phyloP scores from a whole-genome alignment of 2,797 vertebrate species.

The Pampus argenteus region DNA sequence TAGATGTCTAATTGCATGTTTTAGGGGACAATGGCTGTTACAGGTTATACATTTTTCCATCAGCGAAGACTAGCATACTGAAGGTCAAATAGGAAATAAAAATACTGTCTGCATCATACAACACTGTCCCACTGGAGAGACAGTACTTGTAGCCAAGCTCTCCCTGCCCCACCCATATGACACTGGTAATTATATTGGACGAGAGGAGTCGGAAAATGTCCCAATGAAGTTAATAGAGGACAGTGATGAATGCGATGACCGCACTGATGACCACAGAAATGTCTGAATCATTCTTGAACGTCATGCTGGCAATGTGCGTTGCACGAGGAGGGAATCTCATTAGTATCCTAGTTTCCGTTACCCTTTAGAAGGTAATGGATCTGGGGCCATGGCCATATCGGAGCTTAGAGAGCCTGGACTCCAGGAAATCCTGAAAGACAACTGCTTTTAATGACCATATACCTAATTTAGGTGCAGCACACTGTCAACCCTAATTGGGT shows the following conservation, averaged over 20 bases:
- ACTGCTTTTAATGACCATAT: slow-evolving; percentile 45
- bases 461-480: slow-evolving; percentile 46
- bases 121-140: slow-evolving; percentile 16
- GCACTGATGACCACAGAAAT: slow-evolving; percentile 76
- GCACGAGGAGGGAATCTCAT: slow-evolving; percentile 69
- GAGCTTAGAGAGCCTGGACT: slow-evolving; percentile 44
- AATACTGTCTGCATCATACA: slow-evolving; percentile 9
- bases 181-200: slow-evolving; percentile 59
- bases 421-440: slow-evolving; percentile 45
- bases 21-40: neutral
- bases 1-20: neutral
- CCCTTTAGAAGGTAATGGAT: slow-evolving; percentile 60
- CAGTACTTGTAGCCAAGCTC: slow-evolving; percentile 12
- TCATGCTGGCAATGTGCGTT: slow-evolving; percentile 62
- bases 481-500: slow-evolving; percentile 60
- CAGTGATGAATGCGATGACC: slow-evolving; percentile 59
- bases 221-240: slow-evolving; percentile 57
- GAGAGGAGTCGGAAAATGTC: slow-evolving; percentile 65
- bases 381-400: slow-evolving; percentile 12
- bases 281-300: slow-evolving; percentile 72
- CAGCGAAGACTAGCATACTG: neutral
- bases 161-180: slow-evolving; percentile 58
- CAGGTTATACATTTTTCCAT: neutral
- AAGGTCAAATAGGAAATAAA: slow-evolving; percentile 10
- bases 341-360: slow-evolving; percentile 60